A percentile compares a stretch with the other conserved stretches of the same genome.
Evolutionary conservation across 2,888 invertebrate genomes (phyloP).

Genomic region (Actias luna): DNA sequence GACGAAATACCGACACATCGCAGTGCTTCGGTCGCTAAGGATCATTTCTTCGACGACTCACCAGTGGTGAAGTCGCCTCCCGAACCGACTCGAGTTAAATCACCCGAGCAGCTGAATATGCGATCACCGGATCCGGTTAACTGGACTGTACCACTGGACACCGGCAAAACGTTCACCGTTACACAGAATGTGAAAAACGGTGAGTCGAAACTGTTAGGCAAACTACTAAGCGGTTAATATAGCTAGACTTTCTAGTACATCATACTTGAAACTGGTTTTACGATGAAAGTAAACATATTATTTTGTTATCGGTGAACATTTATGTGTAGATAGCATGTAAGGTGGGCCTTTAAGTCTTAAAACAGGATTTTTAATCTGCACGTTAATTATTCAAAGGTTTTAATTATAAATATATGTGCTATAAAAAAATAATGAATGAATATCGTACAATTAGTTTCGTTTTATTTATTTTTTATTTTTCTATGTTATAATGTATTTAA

Average conservation of each 20-base stretch:
- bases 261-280: conserved; percentile 17
- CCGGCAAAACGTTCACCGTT: conserved; percentile 95
- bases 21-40: conserved; percentile 77
- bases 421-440: not conserved
- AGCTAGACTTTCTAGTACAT: conserved; percentile 11
- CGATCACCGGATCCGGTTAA: conserved; percentile 96
- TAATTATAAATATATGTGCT: not conserved
- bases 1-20: conserved; percentile 74
- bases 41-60: conserved; percentile 78
- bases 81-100: conserved; percentile 95
- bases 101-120: conserved; percentile 95
- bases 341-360: not conserved
- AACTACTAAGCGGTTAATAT: conserved; percentile 28
- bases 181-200: conserved; percentile 92
- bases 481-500: conserved; percentile 41
- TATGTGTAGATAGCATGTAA: not conserved
- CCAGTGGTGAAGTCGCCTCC: conserved; percentile 94
- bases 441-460: conserved; percentile 20
- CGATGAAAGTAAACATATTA: not conserved
- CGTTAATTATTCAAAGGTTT: not conserved
- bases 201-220: conserved; percentile 66
- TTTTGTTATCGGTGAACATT: not conserved
- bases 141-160: conserved; percentile 97
- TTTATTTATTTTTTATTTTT: conserved; percentile 33
- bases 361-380: not conserved